A percentile compares a stretch with the other conserved stretches of the same genome.
Conservation (phyloP, 2,113 vertebrate species). For the Ahaetulla prasina region DNA sequence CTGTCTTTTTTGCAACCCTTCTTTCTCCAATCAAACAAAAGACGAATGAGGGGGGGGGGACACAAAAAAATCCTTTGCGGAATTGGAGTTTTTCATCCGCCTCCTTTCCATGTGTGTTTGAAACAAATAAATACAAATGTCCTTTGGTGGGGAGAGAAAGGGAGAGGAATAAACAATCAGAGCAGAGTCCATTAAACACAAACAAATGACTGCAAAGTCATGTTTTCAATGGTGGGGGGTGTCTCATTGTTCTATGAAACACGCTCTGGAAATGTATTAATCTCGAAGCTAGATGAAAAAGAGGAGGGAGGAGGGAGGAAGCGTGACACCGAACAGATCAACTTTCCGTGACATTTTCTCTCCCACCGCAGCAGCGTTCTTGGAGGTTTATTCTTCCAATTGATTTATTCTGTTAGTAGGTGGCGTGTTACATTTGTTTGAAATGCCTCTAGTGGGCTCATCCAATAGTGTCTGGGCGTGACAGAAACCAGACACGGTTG, state of each 20-base stretch:
- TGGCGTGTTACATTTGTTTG: constrained; percentile 16
- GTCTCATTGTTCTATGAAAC: background rate
- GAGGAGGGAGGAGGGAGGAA: background rate
- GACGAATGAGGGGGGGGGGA: background rate
- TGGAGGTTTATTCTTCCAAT: background rate
- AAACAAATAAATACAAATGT: background rate
- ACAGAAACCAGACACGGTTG: constrained; percentile 14
- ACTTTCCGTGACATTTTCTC: background rate
- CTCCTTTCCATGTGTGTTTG: background rate
- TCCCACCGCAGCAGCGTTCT: background rate
- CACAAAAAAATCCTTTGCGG: background rate
- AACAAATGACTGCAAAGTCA: background rate
- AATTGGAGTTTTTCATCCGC: background rate
- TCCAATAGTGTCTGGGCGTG: constrained; percentile 19
- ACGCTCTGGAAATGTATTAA: background rate
- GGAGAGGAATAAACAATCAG: background rate
- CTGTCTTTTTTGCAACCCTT: background rate
- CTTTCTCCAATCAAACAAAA: background rate
- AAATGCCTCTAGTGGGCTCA: constrained; percentile 20
- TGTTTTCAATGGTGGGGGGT: background rate
- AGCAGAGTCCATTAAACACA: background rate
- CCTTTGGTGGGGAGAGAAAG: background rate
- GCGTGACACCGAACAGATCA: background rate
- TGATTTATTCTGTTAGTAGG: constrained; percentile 17
- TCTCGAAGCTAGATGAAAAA: background rate